These are phyloP conservation scores for Erebia epiphron DNA, from an alignment of 2,888 invertebrate genomes.

Conservation along the genomic window DNA sequence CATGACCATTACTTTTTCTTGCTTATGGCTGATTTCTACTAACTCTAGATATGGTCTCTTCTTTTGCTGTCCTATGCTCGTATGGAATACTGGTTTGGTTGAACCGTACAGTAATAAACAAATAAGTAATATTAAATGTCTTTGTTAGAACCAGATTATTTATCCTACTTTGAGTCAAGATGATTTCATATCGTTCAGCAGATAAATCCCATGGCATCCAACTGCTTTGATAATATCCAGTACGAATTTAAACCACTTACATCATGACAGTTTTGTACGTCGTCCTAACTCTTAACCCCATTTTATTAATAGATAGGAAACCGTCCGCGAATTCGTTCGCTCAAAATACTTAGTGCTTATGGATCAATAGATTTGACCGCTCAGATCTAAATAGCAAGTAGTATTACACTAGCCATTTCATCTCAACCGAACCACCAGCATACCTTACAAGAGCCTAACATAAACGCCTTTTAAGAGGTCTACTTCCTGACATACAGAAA, in stretches of 20 bases:
- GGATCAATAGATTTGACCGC: slow-evolving; percentile 21
- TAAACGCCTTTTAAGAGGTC: too few species aligned
- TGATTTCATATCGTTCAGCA: neutral
- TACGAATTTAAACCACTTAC: slow-evolving; percentile 3
- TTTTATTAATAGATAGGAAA: slow-evolving; percentile 20
- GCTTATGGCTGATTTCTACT: neutral
- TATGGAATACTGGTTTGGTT: neutral
- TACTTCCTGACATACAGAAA: too few species aligned
- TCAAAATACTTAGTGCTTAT: slow-evolving; percentile 20
- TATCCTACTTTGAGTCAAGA: neutral
- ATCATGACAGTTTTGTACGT: slow-evolving; percentile 19
- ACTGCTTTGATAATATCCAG: neutral
- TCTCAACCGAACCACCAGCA: too few species aligned
- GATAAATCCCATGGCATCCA: slow-evolving; percentile 4
- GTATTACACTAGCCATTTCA: too few species aligned
- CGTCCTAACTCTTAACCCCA: slow-evolving; percentile 18
- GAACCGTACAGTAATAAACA: neutral
- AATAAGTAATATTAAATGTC: too few species aligned
- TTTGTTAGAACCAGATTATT: too few species aligned
- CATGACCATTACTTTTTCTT: neutral
- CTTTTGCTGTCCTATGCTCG: too few species aligned
- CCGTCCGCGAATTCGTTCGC: slow-evolving; percentile 19
- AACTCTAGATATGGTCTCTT: too few species aligned
- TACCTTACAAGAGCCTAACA: too few species aligned
- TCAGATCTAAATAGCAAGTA: slow-evolving; percentile 3